Evolutionary conservation across 2,888 invertebrate genomes (phyloP).

Genomic region (Cerceris ruficornis): DNA sequence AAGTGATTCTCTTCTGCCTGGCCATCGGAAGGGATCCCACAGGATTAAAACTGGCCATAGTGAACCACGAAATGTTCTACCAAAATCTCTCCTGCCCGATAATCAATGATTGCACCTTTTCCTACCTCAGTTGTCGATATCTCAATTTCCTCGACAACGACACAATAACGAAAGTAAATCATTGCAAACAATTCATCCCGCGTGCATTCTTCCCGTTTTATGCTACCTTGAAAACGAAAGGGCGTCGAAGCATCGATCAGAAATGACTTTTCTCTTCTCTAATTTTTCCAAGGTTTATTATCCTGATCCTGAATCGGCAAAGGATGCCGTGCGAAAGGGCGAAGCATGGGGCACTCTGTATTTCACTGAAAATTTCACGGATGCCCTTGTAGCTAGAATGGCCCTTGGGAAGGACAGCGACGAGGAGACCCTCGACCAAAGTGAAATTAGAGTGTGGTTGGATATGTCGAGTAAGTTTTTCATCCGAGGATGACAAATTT

Average conservation of each 20-base stretch:
- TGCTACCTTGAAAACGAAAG: neutral
- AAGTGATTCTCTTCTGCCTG: slow-evolving; percentile 95
- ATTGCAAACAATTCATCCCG: slow-evolving; percentile 35
- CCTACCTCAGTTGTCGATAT: slow-evolving; percentile 90
- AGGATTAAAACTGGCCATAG: slow-evolving; percentile 90
- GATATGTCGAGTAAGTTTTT: slow-evolving; percentile 92
- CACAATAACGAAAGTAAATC: slow-evolving; percentile 86
- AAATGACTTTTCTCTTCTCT: neutral
- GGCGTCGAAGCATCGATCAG: neutral
- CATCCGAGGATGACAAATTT: neutral
- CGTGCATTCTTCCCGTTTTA: neutral
- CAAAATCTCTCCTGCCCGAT: slow-evolving; percentile 82
- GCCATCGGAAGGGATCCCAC: slow-evolving; percentile 95
- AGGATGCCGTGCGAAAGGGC: slow-evolving; percentile 88
- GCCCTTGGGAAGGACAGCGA: slow-evolving; percentile 91
- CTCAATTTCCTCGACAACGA: slow-evolving; percentile 88
- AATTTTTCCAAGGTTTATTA: slow-evolving; percentile 83
- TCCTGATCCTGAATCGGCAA: slow-evolving; percentile 86
- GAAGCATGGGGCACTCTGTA: slow-evolving; percentile 94
- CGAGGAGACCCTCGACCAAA: slow-evolving; percentile 92
- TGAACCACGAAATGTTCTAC: slow-evolving; percentile 86
- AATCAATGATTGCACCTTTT: slow-evolving; percentile 87
- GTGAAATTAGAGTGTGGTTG: slow-evolving; percentile 94
- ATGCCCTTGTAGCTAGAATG: slow-evolving; percentile 91
- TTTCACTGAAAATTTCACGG: slow-evolving; percentile 95